Evolutionary conservation across 2,113 vertebrate genomes (phyloP), one percentile per base, ranked within the genome.

Genomic region (Amphiprion percula): DNA sequence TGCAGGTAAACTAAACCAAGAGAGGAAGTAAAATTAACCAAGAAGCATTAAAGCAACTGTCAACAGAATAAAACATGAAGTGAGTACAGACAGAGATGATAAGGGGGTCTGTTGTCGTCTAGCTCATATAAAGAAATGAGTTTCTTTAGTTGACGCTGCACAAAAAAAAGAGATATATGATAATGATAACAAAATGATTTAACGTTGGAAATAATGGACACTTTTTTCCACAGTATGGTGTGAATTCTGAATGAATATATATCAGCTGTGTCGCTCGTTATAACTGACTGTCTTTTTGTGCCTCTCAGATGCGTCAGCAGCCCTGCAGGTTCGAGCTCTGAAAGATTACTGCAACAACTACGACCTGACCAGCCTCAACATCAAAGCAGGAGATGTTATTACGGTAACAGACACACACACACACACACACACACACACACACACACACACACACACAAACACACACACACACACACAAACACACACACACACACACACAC

Each of bases 301-400:
- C 12, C 23, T 46, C 16, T 37, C 91, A 99, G 98, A 99, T 4
- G 97, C 98, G 0, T 99, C 98, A 0, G 97, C 97, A 0, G 98
- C 98, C 21, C 96, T 99, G 91, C 98, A 99, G 92, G 97, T 99
- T 70, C 95, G 97, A 24, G 98, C 98, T 0, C 90, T 98, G 75
- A 98, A 98, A 90, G 98, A 99, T 74, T 99, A 98, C 65, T 97
- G 97, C 94, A 99, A 98, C 96, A 98, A 98, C 84, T 98, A 98
- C 0, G 97, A 98, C 94, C 93, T 98, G 88, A 98, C 97, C 79
- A 98, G 97, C 90, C 96, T 99, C 70, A 98, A 97, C 5, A 96
- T 99, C 85, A 99, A 98, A 93, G 94, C 95, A 0, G 98, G 98
- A 58, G 98, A 99, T 0, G 90, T 99, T 66, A 99, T 99, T 16